Conservation (phyloP, 1,140 invertebrate genomes). For the Oscheius sp. region DNA sequence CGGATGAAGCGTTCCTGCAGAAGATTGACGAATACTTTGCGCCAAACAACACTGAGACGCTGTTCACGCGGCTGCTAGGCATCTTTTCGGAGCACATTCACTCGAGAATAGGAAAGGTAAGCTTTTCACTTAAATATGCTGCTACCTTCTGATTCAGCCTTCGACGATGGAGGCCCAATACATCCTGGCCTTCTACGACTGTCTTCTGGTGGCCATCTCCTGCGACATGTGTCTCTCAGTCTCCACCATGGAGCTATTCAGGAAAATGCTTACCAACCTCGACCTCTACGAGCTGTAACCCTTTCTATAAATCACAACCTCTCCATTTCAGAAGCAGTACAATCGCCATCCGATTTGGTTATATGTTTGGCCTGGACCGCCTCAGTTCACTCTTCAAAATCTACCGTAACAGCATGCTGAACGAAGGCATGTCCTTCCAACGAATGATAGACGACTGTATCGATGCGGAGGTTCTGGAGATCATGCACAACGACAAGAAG, state of each 20-base stretch:
- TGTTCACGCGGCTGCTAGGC: not conserved
- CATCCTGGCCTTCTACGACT: not conserved
- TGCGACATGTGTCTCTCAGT: not conserved
- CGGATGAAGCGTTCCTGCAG: not conserved
- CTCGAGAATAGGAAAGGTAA: not conserved
- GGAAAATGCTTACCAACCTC: not conserved
- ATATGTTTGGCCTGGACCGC: not conserved
- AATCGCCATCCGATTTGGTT: too few relatives aligned
- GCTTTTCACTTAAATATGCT: not conserved
- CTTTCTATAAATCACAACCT: not conserved
- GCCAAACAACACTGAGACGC: not conserved
- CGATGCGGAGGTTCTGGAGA: not conserved
- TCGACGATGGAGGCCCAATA: not conserved
- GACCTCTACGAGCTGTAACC: not conserved
- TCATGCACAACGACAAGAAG: slow-evolving; percentile 1
- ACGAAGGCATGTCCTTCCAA: not conserved
- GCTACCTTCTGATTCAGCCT: not conserved
- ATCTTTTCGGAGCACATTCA: not conserved
- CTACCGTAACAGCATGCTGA: not conserved
- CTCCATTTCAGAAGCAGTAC: not conserved
- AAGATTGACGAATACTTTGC: not conserved
- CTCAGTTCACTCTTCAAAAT: not conserved
- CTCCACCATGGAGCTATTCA: not conserved
- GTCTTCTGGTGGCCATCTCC: not conserved
- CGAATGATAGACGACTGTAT: slow-evolving; percentile 2